Percentiles rank a stretch among this genome's conserved stretches.
These are phyloP conservation scores for Neodiprion lecontei DNA, from an alignment of 1,140 invertebrate genomes.

Conservation along the genomic window DNA sequence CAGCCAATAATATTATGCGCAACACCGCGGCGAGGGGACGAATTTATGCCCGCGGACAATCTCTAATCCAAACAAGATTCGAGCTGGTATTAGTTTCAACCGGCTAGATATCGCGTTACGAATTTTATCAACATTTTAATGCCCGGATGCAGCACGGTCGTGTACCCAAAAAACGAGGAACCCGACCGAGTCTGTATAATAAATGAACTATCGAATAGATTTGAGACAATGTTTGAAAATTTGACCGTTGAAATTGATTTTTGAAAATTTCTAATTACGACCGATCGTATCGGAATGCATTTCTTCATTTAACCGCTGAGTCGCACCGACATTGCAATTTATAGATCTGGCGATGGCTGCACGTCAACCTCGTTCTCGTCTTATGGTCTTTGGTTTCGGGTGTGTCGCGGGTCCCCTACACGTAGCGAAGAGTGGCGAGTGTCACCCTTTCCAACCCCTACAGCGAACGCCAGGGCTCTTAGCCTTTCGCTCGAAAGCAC, in stretches of 20 bases:
- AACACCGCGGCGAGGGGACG: not conserved
- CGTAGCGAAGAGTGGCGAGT: not conserved
- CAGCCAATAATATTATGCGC: not conserved
- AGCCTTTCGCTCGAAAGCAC: constrained; percentile 35
- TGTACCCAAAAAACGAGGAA: not conserved
- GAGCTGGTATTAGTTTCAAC: not conserved
- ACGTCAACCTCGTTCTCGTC: no score
- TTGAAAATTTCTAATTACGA: no score
- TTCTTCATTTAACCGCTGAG: no score
- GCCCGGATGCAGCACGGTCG: not conserved
- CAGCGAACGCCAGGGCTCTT: not conserved
- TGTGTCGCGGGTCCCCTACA: not conserved
- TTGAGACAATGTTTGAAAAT: no score
- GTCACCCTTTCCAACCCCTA: not conserved
- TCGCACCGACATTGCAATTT: no score
- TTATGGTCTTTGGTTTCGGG: no score
- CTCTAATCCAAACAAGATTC: not conserved
- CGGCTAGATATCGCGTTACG: constrained; percentile 4
- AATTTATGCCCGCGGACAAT: not conserved
- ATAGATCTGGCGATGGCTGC: no score
- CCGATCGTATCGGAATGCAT: no score
- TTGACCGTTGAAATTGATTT: no score
- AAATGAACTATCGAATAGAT: no score
- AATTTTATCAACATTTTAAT: not conserved
- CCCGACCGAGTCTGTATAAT: no score